Conservation (phyloP, 2,113 vertebrate species). For the Otocyon megalotis region DNA sequence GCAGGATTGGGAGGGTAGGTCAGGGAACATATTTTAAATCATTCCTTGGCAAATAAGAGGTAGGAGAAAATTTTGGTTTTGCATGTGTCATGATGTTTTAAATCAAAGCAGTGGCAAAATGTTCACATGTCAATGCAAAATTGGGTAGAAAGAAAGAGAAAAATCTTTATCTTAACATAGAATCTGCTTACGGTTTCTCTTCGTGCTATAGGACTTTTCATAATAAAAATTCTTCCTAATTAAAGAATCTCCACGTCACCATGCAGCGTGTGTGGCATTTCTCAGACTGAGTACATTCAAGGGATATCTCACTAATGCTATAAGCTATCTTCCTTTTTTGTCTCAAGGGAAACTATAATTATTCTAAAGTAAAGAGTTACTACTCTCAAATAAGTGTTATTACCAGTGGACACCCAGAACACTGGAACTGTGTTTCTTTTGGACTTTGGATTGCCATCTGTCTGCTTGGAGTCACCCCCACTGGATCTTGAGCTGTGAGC, state of each 20-base stretch:
- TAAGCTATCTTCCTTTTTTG: not conserved
- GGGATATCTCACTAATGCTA: not conserved
- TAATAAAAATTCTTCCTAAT: not conserved
- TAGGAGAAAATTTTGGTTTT: not conserved
- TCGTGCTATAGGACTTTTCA: not conserved
- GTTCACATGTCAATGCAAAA: not conserved
- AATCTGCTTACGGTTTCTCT: not conserved
- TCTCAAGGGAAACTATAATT: not conserved
- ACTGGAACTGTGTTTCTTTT: not conserved
- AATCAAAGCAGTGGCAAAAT: constrained; percentile 7
- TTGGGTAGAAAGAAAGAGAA: not conserved
- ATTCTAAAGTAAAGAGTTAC: not conserved
- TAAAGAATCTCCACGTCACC: not conserved
- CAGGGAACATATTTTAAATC: not conserved
- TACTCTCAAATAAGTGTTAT: not conserved
- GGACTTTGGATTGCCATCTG: not conserved
- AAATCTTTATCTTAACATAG: not conserved
- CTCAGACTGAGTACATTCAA: constrained; percentile 42
- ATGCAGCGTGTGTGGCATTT: not conserved
- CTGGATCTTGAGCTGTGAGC: not conserved
- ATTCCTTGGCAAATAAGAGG: not conserved
- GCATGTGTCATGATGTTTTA: not conserved
- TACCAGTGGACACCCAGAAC: not conserved
- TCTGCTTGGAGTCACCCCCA: not conserved
- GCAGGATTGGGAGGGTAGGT: not conserved